phyloP scores from a whole-genome alignment of 64 coral and sea anemone species.

The Stylophora pistillata region DNA sequence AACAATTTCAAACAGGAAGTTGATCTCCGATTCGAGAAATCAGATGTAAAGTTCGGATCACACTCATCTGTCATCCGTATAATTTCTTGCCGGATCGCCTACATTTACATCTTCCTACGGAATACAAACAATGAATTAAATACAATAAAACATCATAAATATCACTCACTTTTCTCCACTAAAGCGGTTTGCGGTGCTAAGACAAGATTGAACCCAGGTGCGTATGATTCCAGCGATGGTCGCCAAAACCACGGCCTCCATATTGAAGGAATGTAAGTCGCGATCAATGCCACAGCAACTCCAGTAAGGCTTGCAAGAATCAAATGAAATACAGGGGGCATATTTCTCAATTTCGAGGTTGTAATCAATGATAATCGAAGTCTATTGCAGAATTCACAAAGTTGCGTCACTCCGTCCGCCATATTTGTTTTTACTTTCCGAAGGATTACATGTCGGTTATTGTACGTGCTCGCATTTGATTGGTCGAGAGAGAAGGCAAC shows the following conservation, averaged over 20 bases:
- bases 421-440: slow-evolving; percentile 72
- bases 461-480: slow-evolving; percentile 60
- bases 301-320: slow-evolving; percentile 79
- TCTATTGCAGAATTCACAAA: slow-evolving; percentile 66
- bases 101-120: neutral
- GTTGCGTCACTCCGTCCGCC: slow-evolving; percentile 83
- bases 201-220: slow-evolving; percentile 79
- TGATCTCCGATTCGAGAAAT: neutral
- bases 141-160: neutral
- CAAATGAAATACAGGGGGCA: slow-evolving; percentile 56
- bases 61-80: neutral
- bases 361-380: slow-evolving; percentile 43
- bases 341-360: slow-evolving; percentile 47
- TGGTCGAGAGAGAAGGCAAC: slow-evolving; percentile 5
- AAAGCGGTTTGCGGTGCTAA: slow-evolving; percentile 20
- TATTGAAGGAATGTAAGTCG: slow-evolving; percentile 67
- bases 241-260: slow-evolving; percentile 37
- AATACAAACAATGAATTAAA: neutral
- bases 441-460: neutral
- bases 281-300: slow-evolving; percentile 74
- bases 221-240: slow-evolving; percentile 57
- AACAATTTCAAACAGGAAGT: neutral
- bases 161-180: slow-evolving; percentile 17
- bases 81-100: neutral
- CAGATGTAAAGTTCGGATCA: neutral